These are phyloP conservation scores for Tuta absoluta DNA, from an alignment of 2,888 invertebrate species.

Conservation along the genomic window DNA sequence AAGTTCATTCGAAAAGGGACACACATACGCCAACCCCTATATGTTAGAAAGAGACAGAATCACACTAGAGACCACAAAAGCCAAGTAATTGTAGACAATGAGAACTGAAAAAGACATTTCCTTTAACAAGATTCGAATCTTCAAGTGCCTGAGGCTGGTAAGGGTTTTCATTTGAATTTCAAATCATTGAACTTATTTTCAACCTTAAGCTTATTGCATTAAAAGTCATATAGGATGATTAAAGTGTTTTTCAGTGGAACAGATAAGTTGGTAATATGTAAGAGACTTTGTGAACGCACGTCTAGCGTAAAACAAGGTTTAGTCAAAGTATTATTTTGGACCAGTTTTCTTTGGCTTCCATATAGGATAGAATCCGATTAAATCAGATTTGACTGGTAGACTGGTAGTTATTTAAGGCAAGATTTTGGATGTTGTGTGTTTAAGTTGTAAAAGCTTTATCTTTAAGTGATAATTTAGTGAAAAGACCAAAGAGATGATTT, in stretches of 20 bases:
- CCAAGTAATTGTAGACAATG: constrained; percentile 80
- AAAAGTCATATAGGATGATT: background rate
- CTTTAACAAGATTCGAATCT: constrained; percentile 79
- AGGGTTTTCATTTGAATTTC: constrained; percentile 29
- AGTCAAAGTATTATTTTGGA: constrained; percentile 69
- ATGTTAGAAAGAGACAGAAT: constrained; percentile 48
- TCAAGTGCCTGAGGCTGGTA: constrained; percentile 64
- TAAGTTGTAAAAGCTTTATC: constrained; percentile 11
- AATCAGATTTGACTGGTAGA: background rate
- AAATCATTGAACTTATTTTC: background rate
- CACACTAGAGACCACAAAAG: constrained; percentile 62
- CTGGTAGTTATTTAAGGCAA: background rate
- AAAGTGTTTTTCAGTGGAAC: constrained; percentile 20
- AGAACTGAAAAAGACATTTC: constrained; percentile 79
- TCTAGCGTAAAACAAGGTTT: constrained; percentile 77
- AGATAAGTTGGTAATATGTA: constrained; percentile 48
- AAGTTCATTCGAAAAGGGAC: constrained; percentile 52
- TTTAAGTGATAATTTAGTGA: constrained; percentile 13
- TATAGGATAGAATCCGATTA: background rate
- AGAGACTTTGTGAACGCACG: constrained; percentile 72
- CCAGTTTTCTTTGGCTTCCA: constrained; percentile 51
- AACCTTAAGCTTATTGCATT: background rate
- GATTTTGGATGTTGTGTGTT: constrained; percentile 7
- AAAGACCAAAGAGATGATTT: constrained; percentile 1
- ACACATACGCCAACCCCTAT: constrained; percentile 34